Evolutionary conservation across 2,888 invertebrate genomes (phyloP), one percentile per base, ranked within the genome.

Genomic region (Oeneis ivallda): DNA sequence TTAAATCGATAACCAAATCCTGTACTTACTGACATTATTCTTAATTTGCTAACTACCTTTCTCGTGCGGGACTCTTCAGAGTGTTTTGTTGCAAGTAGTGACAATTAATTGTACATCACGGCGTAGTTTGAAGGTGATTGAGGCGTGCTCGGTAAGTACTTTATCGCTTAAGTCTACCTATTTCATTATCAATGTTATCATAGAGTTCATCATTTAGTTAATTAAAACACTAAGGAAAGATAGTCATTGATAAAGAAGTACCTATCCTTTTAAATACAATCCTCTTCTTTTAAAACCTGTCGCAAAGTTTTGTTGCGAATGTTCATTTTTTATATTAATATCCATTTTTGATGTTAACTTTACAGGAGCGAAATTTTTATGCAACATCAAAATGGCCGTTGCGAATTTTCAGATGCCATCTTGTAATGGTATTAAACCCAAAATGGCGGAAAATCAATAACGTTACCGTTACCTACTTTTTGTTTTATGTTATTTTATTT

Each of bases 1-100:
- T 49, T 68, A 68, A 52, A 37, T 57, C 63, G 26, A 39, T 54
- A 41, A 8, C 5, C 4, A 13, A 52, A n/a, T 50, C 13, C n/a
- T 15, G 13, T 26, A 41, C 19, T 1, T 32, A 13, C 7, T 47
- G 4, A 15, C 34, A 13, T 60, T 60, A 11, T 50, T 52, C 52
- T 61, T 60, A 26, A 60, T 60, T 60, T 60, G 49, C 49, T 39
- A 13, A 34, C 1, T 15, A 41, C 13, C 49, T 19, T 15, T 2
- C 32, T 17, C 17, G 9, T 26, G 39, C 39, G 50, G 39, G 26
- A 61, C 26, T 61, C 15, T 61, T 49, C 11, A 52, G 8, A 41
- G 41, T 10, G 3, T 52, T 52, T 41, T 52, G 41, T 52, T 52
- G 19, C 49, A 37, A 49, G 13, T 49, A 37, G 59, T 59, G 45